Percentiles rank a stretch among this genome's conserved stretches.
Conservation (phyloP, 2,888 invertebrate genomes). For the Syrista parreyssii region DNA sequence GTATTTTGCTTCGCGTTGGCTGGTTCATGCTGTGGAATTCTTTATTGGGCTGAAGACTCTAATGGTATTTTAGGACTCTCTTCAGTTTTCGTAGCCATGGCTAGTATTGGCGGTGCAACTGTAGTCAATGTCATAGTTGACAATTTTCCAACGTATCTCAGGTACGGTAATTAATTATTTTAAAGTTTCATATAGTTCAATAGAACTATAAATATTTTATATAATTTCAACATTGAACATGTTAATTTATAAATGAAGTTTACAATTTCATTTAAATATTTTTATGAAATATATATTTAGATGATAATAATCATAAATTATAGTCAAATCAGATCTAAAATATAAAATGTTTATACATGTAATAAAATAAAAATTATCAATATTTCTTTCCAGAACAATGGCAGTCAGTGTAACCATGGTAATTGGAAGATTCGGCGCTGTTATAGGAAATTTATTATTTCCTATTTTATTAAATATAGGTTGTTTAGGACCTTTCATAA, state of each 20-base stretch:
- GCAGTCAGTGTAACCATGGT: conserved; percentile 78
- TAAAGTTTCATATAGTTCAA: conserved; percentile 3
- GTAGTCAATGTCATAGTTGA: conserved; percentile 66
- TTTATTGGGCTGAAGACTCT: conserved; percentile 57
- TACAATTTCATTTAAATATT: no score
- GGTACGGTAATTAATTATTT: conserved; percentile 38
- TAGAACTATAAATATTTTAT: background rate
- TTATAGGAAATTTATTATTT: conserved; percentile 78
- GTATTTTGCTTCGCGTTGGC: conserved; percentile 59
- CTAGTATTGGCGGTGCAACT: conserved; percentile 69
- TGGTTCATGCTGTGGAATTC: conserved; percentile 57
- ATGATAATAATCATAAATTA: background rate
- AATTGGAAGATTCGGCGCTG: conserved; percentile 77
- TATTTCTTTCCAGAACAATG: conserved; percentile 72
- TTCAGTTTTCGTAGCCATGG: conserved; percentile 59
- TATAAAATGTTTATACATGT: background rate
- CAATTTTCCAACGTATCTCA: conserved; percentile 57
- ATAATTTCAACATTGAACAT: background rate
- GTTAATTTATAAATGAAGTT: background rate
- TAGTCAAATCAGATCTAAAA: background rate
- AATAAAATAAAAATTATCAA: background rate
- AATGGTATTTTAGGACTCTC: conserved; percentile 56
- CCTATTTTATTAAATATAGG: conserved; percentile 76
- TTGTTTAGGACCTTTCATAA: conserved; percentile 79
- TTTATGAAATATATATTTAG: background rate